Base-by-base conservation (phyloP, 64 coral and sea anemone genomes). In the Pachyseris speciosa region DNA sequence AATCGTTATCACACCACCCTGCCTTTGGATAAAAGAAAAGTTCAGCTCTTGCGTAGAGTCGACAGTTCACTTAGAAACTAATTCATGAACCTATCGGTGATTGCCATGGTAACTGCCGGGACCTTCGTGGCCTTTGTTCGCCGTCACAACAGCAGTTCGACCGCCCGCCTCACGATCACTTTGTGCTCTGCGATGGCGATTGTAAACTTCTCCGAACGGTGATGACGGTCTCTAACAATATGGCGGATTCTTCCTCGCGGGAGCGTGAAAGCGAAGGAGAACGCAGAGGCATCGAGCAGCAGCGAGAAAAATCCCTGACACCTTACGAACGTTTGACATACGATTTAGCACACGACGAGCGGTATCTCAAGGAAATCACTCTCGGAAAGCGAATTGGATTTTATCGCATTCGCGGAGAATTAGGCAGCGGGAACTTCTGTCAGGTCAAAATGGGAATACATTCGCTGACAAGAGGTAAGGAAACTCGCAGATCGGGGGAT, bases 361-460 rank as follows among this genome's bases (percentile, higher is more conserved):
- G 86, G 45, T 95, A 90, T 87, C 41, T 90, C 17, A 95, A 99
- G 28, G 97, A 99, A 89, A 80, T 99, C 55, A 90, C 93, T 72
- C 94, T 99, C 43, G 97, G 97, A 25, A 99, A 99, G 66, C 93
- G 97, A 72, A 95, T 99, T 10, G 97, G 97, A 48, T 99, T 99
- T 41, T 99, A 99, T 79, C 89, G 97, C 43, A 95, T 99, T 81
- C 90, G 97, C 28, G 97, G 93, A 33, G 97, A 99, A 37, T 87
- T 99, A 28, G 97, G 97, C 16, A 95, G 79, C 38, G 97, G 97
- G 8, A 99, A 99, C 73, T 99, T 99, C 44, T 99, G 94, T 37
- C 97, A 95, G 84, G 97, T 99, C 15, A 99, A 99, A 78, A 95
- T 99, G 97, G 97, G 97, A 39, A 92, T 99, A 70, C 97, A 99